These are phyloP conservation scores for Clarias fuscus DNA, from an alignment of 2,797 vertebrate species.

Conservation along the genomic window DNA sequence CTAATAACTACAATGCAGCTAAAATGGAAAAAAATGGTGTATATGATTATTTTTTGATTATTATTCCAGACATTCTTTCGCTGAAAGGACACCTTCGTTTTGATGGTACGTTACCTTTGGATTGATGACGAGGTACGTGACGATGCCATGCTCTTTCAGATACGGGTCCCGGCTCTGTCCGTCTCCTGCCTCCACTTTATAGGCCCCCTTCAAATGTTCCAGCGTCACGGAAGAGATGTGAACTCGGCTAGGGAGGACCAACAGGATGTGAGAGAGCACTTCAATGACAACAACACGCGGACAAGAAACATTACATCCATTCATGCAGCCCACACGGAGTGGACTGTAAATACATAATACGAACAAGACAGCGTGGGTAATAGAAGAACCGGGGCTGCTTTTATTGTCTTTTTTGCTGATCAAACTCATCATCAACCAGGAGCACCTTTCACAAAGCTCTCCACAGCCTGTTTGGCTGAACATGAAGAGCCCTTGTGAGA, in stretches of 20 bases:
- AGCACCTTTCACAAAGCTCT: conserved; percentile 41
- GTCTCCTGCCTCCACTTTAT: conserved; percentile 93
- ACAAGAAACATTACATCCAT: conserved; percentile 39
- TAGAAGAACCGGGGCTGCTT: neutral
- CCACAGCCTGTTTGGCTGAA: conserved; percentile 37
- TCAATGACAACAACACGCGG: conserved; percentile 38
- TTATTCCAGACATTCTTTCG: neutral
- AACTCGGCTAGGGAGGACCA: conserved; percentile 80
- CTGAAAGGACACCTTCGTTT: neutral
- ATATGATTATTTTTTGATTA: neutral
- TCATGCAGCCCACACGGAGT: conserved; percentile 27
- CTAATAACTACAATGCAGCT: neutral
- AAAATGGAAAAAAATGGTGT: neutral
- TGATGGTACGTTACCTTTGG: conserved; percentile 82
- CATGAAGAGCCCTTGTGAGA: conserved; percentile 49
- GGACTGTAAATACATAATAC: conserved; percentile 32
- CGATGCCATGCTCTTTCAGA: conserved; percentile 90
- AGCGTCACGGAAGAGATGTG: conserved; percentile 96
- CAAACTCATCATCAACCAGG: conserved; percentile 41
- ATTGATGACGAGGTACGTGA: conserved; percentile 96
- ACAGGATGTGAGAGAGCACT: conserved; percentile 36
- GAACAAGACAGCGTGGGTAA: conserved; percentile 14
- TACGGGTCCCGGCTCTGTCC: conserved; percentile 91
- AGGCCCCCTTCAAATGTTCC: conserved; percentile 92
- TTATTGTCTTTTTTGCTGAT: conserved; percentile 29